Percentiles rank a stretch among this genome's conserved stretches.
Evolutionary conservation across 2,113 vertebrate species (phyloP).

Genomic region (Camelus bactrianus): DNA sequence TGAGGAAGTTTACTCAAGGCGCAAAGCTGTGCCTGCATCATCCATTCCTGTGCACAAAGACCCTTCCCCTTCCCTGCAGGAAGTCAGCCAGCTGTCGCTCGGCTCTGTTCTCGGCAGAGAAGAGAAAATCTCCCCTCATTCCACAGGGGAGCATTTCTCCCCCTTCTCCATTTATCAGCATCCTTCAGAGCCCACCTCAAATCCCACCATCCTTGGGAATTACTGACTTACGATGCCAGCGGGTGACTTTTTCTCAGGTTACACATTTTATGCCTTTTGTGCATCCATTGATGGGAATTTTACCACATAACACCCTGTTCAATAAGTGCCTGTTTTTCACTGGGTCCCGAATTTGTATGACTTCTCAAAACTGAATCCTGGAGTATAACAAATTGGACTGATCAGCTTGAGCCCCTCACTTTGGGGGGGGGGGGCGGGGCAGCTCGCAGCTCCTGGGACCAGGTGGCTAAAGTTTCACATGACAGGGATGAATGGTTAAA

Average conservation of each 20-base stretch:
- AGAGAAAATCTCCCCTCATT: constrained; percentile 28
- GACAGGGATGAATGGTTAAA: constrained; percentile 15
- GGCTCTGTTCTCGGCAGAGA: not conserved
- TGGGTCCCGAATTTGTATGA: not conserved
- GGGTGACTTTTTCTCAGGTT: constrained; percentile 26
- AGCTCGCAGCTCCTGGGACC: not conserved
- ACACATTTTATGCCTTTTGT: not conserved
- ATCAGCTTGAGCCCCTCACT: constrained; percentile 60
- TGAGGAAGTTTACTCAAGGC: constrained; percentile 58
- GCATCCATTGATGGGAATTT: constrained; percentile 10
- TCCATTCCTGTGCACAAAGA: constrained; percentile 47
- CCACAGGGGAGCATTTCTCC: not conserved
- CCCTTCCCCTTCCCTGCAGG: constrained; percentile 40
- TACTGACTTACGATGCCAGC: constrained; percentile 21
- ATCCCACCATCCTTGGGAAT: constrained; percentile 30
- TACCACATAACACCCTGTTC: not conserved
- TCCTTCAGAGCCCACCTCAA: constrained; percentile 44
- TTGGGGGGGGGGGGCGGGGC: not conserved
- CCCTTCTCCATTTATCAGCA: not conserved
- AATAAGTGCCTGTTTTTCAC: not conserved
- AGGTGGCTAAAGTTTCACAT: constrained; percentile 54
- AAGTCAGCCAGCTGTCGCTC: constrained; percentile 69
- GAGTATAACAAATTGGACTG: constrained; percentile 70
- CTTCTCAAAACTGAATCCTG: constrained; percentile 58
- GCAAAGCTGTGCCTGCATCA: not conserved